Base-by-base conservation (phyloP, 2,113 vertebrate genomes). In the Phylloscopus whistleri region DNA sequence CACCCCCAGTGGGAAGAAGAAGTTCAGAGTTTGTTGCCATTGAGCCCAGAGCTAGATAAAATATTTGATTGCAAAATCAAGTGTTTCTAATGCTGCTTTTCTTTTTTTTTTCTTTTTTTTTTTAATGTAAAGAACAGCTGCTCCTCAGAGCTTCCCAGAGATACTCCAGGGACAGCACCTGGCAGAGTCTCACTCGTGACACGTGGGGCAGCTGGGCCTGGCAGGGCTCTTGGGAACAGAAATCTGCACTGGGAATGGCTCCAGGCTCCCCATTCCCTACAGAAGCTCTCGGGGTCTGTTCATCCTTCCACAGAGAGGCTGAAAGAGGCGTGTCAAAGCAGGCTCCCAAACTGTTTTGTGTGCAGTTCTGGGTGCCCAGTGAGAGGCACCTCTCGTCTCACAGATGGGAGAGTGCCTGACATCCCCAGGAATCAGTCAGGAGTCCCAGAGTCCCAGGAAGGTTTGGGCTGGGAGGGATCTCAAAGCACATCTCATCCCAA, bases 61-160 rank as follows among this genome's bases (percentile, higher is more conserved):
- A 63, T 7, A 35, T 39, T 68, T 62, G 16, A 33, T 20, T 58
- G 73, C 8, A 75, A 85, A 89, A 58, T 46, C 13, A 37, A 39
- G 51, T 16, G 7, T 69, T 82, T 41, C 16, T 22, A 43, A 44
- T 64, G 37, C 4, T 63, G 67, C 62, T 43, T 30, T 67, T 56
- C 51, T 30, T 33, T 46, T 68, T 43, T 9, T 17, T 21, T 37
- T 59, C 49, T n/a, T 56, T 66, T 60, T 67, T 69, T 63, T 23
- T 39, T 5, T 2, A 28, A 24, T 37, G 46, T 8, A 55, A 5
- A 43, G 43, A 31, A 5, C 60, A 70, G 49, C 90, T 87, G 90
- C 37, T 91, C 31, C 81, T 87, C 77, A 27, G 89, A 89, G 55
- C 51, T 74, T 56, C 86, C 77, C 81, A 56, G 66, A n/a, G 49